These are phyloP conservation scores for Botrylloides violaceus DNA, from an alignment of 23 tunicate genomes.

Conservation along the genomic window DNA sequence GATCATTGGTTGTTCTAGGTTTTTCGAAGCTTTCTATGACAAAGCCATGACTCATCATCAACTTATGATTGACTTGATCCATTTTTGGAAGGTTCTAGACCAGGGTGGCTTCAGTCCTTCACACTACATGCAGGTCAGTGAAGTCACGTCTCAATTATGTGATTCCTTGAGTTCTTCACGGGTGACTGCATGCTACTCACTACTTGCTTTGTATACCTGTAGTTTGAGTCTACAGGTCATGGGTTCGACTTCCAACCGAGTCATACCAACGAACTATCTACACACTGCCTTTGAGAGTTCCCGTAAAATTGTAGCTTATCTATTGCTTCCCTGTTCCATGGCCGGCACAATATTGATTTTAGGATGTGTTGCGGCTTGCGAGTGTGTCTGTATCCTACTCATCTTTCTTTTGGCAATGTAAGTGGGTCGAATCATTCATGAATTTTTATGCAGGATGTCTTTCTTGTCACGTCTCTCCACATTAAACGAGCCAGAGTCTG, in stretches of 20 bases:
- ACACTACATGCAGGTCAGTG: slow-evolving; percentile 52
- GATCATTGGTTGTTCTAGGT: slow-evolving; percentile 22
- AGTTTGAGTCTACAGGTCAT: too few relatives aligned
- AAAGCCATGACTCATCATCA: slow-evolving; percentile 22
- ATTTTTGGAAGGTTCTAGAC: slow-evolving; percentile 39
- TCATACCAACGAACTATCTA: too few relatives aligned
- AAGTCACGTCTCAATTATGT: background rate
- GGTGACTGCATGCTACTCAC: too few relatives aligned
- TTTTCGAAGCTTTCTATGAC: slow-evolving; percentile 54
- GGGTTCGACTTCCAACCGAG: too few relatives aligned
- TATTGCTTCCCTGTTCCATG: background rate
- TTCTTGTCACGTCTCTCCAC: too few relatives aligned
- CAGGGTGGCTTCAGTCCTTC: slow-evolving; percentile 31
- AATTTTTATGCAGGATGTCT: too few relatives aligned
- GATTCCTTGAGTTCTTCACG: background rate
- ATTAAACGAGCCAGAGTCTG: too few relatives aligned
- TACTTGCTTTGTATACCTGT: too few relatives aligned
- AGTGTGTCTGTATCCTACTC: too few relatives aligned
- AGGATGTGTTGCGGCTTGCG: too few relatives aligned
- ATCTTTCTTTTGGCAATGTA: too few relatives aligned
- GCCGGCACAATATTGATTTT: background rate
- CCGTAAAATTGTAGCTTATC: background rate
- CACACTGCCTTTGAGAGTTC: background rate
- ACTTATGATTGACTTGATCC: slow-evolving; percentile 35
- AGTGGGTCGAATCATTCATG: too few relatives aligned